A percentile compares a stretch with the other conserved stretches of the same genome.
Conservation (phyloP, 2,888 invertebrate species). For the Pyrochroa serraticornis region DNA sequence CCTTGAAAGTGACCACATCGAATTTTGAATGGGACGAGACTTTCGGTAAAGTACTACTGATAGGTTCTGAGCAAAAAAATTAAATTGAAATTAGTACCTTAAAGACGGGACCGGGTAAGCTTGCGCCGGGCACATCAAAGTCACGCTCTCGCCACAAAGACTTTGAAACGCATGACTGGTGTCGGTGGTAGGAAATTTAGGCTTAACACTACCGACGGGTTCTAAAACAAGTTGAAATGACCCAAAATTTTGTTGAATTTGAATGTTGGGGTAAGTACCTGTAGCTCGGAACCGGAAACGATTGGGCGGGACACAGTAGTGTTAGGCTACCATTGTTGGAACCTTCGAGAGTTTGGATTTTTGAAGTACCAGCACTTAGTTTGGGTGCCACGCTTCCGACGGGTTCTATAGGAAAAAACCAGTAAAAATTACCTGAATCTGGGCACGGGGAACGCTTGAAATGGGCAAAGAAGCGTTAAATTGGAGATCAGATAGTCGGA, state of each 20-base stretch:
- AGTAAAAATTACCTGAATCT: slow-evolving; percentile 69
- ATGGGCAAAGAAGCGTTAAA: slow-evolving; percentile 67
- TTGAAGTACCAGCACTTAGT: slow-evolving; percentile 49
- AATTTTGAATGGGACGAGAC: slow-evolving; percentile 55
- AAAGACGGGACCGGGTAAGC: slow-evolving; percentile 76
- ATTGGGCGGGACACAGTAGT: slow-evolving; percentile 68
- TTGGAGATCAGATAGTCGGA: slow-evolving; percentile 47
- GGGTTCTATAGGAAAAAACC: slow-evolving; percentile 56
- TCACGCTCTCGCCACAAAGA: slow-evolving; percentile 61
- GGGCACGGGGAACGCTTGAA: slow-evolving; percentile 74
- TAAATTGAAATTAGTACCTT: slow-evolving; percentile 65
- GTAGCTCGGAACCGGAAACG: slow-evolving; percentile 73
- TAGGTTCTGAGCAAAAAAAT: slow-evolving; percentile 57
- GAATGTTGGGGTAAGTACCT: slow-evolving; percentile 66
- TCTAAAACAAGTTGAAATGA: slow-evolving; percentile 51
- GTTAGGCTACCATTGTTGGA: slow-evolving; percentile 52
- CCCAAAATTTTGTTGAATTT: too few relatives aligned
- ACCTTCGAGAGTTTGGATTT: slow-evolving; percentile 45
- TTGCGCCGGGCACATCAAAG: slow-evolving; percentile 76
- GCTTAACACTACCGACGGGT: slow-evolving; percentile 66
- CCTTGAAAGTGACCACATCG: slow-evolving; percentile 49
- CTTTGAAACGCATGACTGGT: slow-evolving; percentile 68
- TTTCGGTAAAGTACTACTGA: slow-evolving; percentile 61
- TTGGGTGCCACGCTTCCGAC: slow-evolving; percentile 63
- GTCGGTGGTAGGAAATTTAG: slow-evolving; percentile 69